These are phyloP conservation scores for Ferdinandea cuprea DNA, from an alignment of 2,888 invertebrate genomes.

Conservation along the genomic window DNA sequence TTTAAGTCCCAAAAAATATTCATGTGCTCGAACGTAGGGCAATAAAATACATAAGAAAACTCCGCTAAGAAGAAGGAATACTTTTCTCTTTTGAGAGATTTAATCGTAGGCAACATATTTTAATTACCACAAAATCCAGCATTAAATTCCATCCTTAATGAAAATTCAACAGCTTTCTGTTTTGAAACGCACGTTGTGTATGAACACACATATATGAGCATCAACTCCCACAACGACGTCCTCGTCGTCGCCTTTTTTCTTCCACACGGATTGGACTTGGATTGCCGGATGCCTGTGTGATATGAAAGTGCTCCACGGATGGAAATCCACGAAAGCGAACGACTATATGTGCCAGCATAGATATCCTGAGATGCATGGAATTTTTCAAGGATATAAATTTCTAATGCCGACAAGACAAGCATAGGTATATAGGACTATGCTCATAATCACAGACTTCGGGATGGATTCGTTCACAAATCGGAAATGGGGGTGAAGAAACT, in stretches of 20 bases:
- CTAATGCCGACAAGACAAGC: conserved; percentile 37
- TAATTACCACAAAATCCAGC: conserved; percentile 74
- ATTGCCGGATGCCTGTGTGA: conserved; percentile 22
- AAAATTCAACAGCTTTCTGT: conserved; percentile 69
- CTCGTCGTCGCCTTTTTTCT: not conserved
- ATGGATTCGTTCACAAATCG: conserved; percentile 45
- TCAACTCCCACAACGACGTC: not conserved
- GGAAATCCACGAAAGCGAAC: conserved; percentile 13
- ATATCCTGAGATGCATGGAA: conserved; percentile 44
- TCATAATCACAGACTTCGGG: conserved; percentile 45
- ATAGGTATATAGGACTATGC: conserved; percentile 19
- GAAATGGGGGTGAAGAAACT: conserved; percentile 61
- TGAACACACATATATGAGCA: not conserved
- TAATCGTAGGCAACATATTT: conserved; percentile 72
- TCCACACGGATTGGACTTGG: conserved; percentile 14
- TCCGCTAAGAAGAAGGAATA: conserved; percentile 39
- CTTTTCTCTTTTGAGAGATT: conserved; percentile 56
- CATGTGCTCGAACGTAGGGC: not conserved
- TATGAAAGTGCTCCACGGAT: conserved; percentile 41
- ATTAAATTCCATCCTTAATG: conserved; percentile 74
- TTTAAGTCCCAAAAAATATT: not conserved
- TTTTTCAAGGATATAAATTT: conserved; percentile 69
- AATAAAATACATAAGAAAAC: conserved; percentile 39
- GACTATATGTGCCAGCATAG: conserved; percentile 10
- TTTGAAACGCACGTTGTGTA: conserved; percentile 3